Percentiles rank a stretch among this genome's conserved stretches.
These are phyloP conservation scores for Aphis gossypii DNA, from an alignment of 1,140 invertebrate genomes.

Conservation along the genomic window DNA sequence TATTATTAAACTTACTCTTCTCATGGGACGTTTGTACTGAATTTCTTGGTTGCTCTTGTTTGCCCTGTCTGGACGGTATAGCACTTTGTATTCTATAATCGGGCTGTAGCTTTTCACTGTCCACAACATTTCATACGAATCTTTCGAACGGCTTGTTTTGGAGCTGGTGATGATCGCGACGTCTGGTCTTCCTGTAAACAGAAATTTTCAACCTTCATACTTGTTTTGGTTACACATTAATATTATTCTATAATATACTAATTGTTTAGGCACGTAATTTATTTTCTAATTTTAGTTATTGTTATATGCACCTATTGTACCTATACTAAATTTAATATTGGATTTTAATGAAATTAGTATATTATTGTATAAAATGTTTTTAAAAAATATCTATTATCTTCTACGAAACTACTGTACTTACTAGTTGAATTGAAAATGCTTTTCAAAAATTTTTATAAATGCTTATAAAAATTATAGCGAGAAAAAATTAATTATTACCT, in stretches of 20 bases:
- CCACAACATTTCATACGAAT: conserved; percentile 69
- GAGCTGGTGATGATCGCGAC: conserved; percentile 66
- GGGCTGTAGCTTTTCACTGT: conserved; percentile 68
- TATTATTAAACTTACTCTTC: conserved; percentile 38
- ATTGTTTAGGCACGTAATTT: background rate
- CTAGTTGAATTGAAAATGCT: background rate
- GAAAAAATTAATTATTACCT: too few species aligned
- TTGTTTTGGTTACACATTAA: background rate
- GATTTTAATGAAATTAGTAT: background rate
- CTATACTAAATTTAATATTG: background rate
- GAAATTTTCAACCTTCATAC: background rate
- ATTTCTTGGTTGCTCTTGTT: conserved; percentile 62
- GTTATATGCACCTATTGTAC: background rate
- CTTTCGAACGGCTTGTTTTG: conserved; percentile 64
- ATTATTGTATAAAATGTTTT: background rate
- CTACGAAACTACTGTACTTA: background rate
- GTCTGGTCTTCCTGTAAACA: conserved; percentile 64
- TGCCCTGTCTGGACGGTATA: conserved; percentile 66
- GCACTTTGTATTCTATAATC: conserved; percentile 68
- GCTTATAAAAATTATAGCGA: background rate
- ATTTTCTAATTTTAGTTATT: background rate
- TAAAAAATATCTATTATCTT: background rate
- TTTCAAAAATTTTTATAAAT: background rate
- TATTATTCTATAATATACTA: background rate
- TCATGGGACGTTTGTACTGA: conserved; percentile 52